Percentiles rank a stretch among this genome's conserved stretches.
Evolutionary conservation across 2,113 vertebrate species (phyloP).

Genomic region (Neotoma lepida): DNA sequence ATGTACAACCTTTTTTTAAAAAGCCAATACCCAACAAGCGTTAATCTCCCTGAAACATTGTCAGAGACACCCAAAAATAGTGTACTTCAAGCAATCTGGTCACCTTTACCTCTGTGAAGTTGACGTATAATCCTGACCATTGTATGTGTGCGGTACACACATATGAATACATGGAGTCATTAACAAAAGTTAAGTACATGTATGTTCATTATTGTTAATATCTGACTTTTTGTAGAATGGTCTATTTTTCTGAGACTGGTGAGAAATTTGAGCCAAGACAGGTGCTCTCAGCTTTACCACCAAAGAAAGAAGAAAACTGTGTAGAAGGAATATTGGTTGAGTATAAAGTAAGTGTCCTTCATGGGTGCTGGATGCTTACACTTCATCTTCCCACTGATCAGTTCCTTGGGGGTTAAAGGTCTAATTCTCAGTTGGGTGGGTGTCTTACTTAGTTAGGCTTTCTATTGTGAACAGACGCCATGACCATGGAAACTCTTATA

Average conservation of each 20-base stretch:
- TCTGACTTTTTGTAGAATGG: slow-evolving; percentile 31
- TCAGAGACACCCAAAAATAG: not conserved
- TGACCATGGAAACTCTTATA: not conserved
- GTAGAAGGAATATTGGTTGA: not conserved
- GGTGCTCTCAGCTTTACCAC: not conserved
- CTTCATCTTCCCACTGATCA: not conserved
- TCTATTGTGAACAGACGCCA: not conserved
- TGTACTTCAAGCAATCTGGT: not conserved
- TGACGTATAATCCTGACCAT: not conserved
- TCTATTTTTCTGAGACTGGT: slow-evolving; percentile 2
- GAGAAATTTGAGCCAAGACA: slow-evolving; percentile 24
- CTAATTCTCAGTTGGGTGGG: not conserved
- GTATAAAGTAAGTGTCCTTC: not conserved
- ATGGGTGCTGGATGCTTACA: not conserved
- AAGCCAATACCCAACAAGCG: not conserved
- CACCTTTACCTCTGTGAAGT: not conserved
- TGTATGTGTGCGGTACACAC: not conserved
- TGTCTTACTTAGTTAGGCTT: not conserved
- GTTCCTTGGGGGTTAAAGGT: not conserved
- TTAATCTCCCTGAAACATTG: not conserved
- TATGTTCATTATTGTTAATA: not conserved
- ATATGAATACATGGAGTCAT: not conserved
- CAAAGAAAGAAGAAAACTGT: not conserved
- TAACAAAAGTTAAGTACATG: not conserved
- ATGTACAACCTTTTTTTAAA: not conserved